A percentile compares a stretch with the other conserved stretches of the same genome.
Conservation (phyloP, 1,140 invertebrate species). For the Ptiloglossa arizonensis region DNA sequence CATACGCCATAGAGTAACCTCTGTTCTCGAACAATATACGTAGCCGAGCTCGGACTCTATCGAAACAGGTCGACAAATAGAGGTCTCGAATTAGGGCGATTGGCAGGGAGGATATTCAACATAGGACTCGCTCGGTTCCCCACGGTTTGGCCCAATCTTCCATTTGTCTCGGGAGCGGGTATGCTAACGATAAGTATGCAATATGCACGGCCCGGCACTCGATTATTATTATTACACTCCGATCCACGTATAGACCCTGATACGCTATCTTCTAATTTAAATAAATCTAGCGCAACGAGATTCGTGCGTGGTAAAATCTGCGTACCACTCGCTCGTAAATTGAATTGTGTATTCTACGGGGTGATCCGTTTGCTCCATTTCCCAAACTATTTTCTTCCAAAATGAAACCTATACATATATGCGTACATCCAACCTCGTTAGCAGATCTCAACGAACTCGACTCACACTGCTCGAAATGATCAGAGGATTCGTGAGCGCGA, state of each 20-base stretch:
- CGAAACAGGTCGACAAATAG: constrained; percentile 4
- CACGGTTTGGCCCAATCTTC: not conserved
- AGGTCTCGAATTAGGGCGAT: not conserved
- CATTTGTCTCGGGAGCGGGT: too few relatives aligned
- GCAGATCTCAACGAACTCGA: too few relatives aligned
- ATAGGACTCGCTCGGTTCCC: not conserved
- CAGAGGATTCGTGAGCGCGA: too few relatives aligned
- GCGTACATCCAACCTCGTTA: too few relatives aligned
- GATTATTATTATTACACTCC: too few relatives aligned
- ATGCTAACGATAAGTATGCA: not conserved
- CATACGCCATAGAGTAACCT: not conserved
- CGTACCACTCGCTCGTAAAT: too few relatives aligned
- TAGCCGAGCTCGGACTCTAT: not conserved
- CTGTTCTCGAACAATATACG: constrained; percentile 3
- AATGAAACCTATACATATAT: too few relatives aligned
- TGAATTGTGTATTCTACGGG: too few relatives aligned
- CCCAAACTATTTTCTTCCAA: too few relatives aligned
- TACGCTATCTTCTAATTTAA: not conserved
- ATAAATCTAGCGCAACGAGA: not conserved
- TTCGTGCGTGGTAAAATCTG: not conserved
- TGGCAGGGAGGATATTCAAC: not conserved
- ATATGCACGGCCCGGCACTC: too few relatives aligned
- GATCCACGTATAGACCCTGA: not conserved
- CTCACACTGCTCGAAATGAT: too few relatives aligned
- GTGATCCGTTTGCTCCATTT: too few relatives aligned